Percentiles rank a stretch among this genome's conserved stretches.
phyloP scores from a whole-genome alignment of 1,140 invertebrate species.

The Neodiprion fabricii region DNA sequence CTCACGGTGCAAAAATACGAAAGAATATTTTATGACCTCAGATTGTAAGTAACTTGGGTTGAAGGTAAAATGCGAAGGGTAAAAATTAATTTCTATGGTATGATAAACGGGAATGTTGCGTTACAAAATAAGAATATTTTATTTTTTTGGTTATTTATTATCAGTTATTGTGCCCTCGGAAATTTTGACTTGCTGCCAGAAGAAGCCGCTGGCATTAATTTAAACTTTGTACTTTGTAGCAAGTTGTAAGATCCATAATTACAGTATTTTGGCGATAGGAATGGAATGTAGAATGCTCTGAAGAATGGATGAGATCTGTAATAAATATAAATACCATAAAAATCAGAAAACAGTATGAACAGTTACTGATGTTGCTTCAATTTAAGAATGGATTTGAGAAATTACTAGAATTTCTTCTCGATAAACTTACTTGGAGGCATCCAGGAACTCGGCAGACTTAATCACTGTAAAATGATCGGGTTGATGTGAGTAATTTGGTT shows the following conservation, averaged over 20 bases:
- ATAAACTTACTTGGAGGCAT: conserved; percentile 68
- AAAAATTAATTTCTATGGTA: too few species aligned
- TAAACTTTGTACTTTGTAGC: conserved; percentile 68
- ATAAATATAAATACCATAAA: conserved; percentile 31
- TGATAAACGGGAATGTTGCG: too few species aligned
- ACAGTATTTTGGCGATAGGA: conserved; percentile 75
- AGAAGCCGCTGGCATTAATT: conserved; percentile 31
- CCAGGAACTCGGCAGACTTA: conserved; percentile 78
- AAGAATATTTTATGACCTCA: too few species aligned
- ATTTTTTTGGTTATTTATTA: neutral
- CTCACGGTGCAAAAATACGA: too few species aligned
- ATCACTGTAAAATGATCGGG: conserved; percentile 78
- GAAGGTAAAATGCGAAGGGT: too few species aligned
- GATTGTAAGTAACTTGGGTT: too few species aligned
- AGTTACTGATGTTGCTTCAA: conserved; percentile 1
- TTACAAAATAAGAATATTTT: neutral
- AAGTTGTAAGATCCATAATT: conserved; percentile 83
- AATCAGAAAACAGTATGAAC: neutral
- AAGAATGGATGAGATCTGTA: conserved; percentile 78
- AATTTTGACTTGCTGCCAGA: conserved; percentile 35
- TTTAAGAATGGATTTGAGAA: conserved; percentile 13
- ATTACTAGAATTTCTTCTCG: neutral
- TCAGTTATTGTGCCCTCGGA: conserved; percentile 33
- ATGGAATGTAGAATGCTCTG: conserved; percentile 89
- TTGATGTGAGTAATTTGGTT: conserved; percentile 83